These are phyloP conservation scores for Microchirus variegatus DNA, from an alignment of 2,797 vertebrate species.

Conservation along the genomic window DNA sequence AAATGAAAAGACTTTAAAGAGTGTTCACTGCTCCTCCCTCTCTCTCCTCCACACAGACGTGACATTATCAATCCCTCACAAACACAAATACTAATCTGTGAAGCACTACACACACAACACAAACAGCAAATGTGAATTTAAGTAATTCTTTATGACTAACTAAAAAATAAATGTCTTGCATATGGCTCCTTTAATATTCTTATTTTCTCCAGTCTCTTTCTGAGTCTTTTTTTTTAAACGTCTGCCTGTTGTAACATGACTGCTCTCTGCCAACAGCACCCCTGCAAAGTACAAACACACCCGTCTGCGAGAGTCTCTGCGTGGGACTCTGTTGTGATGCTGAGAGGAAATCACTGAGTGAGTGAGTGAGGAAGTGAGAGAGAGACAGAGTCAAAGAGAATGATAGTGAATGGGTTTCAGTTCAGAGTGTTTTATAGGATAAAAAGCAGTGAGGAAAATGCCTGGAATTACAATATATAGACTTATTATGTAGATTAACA, in stretches of 20 bases:
- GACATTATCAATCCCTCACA: no score
- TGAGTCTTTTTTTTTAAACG: conserved; percentile 12
- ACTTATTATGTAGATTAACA: no score
- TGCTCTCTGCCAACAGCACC: conserved; percentile 56
- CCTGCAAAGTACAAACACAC: conserved; percentile 60
- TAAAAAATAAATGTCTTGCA: no score
- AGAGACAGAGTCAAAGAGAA: conserved; percentile 4
- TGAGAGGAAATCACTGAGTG: conserved; percentile 45
- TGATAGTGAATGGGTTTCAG: not conserved
- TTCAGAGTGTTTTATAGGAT: not conserved
- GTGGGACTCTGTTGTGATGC: conserved; percentile 56
- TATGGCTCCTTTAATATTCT: conserved; percentile 3
- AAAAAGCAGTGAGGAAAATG: no score
- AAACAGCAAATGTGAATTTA: no score
- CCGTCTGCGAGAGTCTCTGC: conserved; percentile 48
- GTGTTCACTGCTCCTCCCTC: no score
- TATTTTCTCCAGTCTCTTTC: conserved; percentile 34
- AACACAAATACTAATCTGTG: no score
- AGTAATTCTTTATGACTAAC: no score
- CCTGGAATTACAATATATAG: no score
- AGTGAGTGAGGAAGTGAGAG: conserved; percentile 11
- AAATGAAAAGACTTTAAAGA: no score
- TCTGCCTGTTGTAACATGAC: conserved; percentile 45
- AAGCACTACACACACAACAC: no score
- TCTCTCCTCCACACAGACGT: no score